Base-by-base conservation (phyloP, 1,140 invertebrate species). In the Sogatella furcifera region DNA sequence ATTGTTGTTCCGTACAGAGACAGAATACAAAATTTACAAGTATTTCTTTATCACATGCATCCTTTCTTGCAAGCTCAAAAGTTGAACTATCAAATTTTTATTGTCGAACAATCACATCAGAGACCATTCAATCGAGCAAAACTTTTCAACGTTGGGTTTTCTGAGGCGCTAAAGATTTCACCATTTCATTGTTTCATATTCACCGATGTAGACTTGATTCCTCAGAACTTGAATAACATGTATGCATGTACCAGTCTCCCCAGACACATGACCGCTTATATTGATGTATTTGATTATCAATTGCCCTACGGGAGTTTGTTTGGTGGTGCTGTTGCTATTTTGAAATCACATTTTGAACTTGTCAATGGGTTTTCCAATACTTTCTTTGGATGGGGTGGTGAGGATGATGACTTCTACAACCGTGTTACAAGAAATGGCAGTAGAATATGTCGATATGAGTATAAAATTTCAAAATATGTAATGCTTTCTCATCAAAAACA, bases 161-260 rank as follows among this genome's bases (percentile, higher is more conserved):
- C 79, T 5, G 84, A 92, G 68, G 89, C 91, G 0, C 72, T 77
- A 28, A 79, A 77, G 64, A 80, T 83, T 34, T 80, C 79, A 59
- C 73, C 77, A 52, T 92, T 84, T 73, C 84, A 90, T 22, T 98
- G 96, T 70, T 84, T 96, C 52, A 85, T 98, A 55, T 88, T 98
- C 68, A 95, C 97, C 74, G 95, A 98, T 72, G 89, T 98, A 44
- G 95, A 98, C 77, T 74, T 98, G 17, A 79, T 98, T 59, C 95
- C 95, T 11, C 80, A 96, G 64, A 90, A 90, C 74, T 81, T 83
- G 58, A 82, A 86, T 3, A 97, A 97, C 75, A 80, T 96, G 52
- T 98, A 98, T 76, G 88, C 86, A 14, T 98, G 96, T 72, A 86
- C 90, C 1, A 78, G 82, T 63, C 78, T 81, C 63, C 95, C 95